Base-by-base conservation (phyloP, 1,140 invertebrate species). In the Aphaenogaster rudis region DNA sequence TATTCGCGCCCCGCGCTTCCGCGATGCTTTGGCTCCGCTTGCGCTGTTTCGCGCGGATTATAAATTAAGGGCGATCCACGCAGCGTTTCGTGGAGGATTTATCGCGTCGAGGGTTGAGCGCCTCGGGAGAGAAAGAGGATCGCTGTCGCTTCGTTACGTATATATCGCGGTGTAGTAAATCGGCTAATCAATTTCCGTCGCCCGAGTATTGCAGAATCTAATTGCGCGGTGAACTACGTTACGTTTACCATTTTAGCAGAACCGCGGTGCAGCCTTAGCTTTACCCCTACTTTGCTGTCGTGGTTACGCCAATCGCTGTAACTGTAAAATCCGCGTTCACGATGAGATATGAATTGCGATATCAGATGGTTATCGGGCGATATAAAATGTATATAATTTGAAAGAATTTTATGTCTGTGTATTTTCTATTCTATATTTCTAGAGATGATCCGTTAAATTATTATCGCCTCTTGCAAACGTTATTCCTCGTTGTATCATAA, bases 41-140 rank as follows among this genome's bases (percentile, higher is more conserved):
- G 45, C 63, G 48, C 42, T 48, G 45, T 69, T 69, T 80, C 63
- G 33, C 36, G 42, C 33, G 63, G 63, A 72, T 82, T 72, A 72
- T 72, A 82, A 72, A 72, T 82, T 72, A 72, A 71, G 21, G 67
- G 21, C 42, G 39, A 57, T 80, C 64, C 52, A 82, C 66, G 21
- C 7, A 33, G 48, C n/a, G 42, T 77, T 77, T 77, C 74, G 42
- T 45, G 61, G 61, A 50, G 45, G 28, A 80, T 69, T 69, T 80
- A 80, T 80, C 13, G 15, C 28, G 52, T 3, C 13, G 33, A 8
- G 17, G 21, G 11, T 6, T 6, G 54, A 17, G 63, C 17, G 76
- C 57, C 57, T 48, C 42, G 57, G 39, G 61, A 48, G 45, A 50
- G 42, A 66, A n/a, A 36, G 28, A 48, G 17, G 13, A 17, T 78